Evolutionary conservation across 2,888 invertebrate species (phyloP).

Genomic region (Ormia ochracea): DNA sequence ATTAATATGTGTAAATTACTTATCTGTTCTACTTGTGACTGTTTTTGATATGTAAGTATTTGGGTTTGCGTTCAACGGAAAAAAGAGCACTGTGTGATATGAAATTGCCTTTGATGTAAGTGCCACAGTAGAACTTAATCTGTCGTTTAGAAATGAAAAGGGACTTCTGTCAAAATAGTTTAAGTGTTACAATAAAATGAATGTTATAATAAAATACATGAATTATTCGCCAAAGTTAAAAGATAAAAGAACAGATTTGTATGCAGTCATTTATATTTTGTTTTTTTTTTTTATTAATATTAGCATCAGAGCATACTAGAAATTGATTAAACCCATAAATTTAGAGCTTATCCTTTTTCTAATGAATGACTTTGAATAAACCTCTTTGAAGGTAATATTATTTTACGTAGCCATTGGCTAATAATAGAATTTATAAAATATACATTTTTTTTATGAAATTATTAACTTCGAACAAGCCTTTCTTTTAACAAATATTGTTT

Average conservation of each 20-base stretch:
- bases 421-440: too few relatives aligned
- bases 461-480: too few relatives aligned
- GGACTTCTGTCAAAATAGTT: slow-evolving; percentile 22
- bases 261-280: background rate
- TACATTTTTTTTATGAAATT: too few relatives aligned
- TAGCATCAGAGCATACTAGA: too few relatives aligned
- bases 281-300: background rate
- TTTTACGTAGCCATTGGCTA: too few relatives aligned
- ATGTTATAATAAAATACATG: background rate
- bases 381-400: too few relatives aligned
- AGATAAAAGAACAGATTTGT: background rate
- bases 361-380: too few relatives aligned
- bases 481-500: too few relatives aligned
- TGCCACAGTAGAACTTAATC: slow-evolving; percentile 7
- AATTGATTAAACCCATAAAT: too few relatives aligned
- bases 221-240: background rate
- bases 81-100: background rate
- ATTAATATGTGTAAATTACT: slow-evolving; percentile 34
- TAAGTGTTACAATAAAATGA: slow-evolving; percentile 7
- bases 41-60: slow-evolving; percentile 8
- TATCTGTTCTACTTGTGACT: slow-evolving; percentile 18
- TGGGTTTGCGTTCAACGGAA: background rate
- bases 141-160: slow-evolving; percentile 55
- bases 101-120: background rate
- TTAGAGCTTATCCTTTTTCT: too few relatives aligned